phyloP scores from a whole-genome alignment of 2,113 vertebrate genomes.

The Coracopsis vasa region DNA sequence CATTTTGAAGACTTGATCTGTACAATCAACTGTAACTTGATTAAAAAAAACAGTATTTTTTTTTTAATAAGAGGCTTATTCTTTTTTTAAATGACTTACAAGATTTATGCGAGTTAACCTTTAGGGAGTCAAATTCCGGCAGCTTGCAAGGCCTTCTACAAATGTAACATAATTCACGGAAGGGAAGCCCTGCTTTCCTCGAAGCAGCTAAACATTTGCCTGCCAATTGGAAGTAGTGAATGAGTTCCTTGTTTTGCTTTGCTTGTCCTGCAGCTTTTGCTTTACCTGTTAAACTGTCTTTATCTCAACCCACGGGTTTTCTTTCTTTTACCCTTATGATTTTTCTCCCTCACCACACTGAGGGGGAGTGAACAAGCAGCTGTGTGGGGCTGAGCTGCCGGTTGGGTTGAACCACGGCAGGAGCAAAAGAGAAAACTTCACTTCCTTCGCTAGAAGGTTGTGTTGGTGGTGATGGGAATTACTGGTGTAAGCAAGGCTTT shows the following conservation, averaged over 20 bases:
- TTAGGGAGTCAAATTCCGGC: background rate
- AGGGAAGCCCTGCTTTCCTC: background rate
- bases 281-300: background rate
- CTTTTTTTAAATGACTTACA: background rate
- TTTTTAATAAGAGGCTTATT: background rate
- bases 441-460: background rate
- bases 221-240: accelerated
- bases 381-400: background rate
- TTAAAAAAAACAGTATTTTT: background rate
- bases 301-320: background rate
- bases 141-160: background rate
- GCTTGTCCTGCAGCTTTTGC: background rate
- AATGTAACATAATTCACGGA: background rate
- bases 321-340: background rate
- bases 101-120: background rate
- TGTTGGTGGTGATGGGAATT: background rate
- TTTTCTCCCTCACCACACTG: background rate
- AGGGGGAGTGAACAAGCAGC: background rate
- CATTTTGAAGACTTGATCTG: background rate
- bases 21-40: background rate
- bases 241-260: background rate
- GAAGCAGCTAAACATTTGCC: background rate
- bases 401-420: background rate
- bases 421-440: background rate
- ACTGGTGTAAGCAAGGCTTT: background rate